Base-by-base conservation (phyloP, 2,113 vertebrate species). In the Rousettus leschenaultii region DNA sequence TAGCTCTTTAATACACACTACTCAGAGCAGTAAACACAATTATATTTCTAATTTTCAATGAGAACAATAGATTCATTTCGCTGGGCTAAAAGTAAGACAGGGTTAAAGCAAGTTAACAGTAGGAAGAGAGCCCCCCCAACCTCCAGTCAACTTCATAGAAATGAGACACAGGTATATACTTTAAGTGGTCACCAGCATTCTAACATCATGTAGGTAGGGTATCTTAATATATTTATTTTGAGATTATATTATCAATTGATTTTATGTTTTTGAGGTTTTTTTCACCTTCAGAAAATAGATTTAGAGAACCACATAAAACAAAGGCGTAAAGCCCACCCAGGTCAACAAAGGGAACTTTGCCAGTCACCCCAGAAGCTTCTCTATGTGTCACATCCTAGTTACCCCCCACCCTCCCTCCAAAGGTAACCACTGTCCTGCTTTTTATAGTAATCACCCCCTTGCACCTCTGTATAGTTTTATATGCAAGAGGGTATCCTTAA, bases 161-260 rank as follows among this genome's bases (percentile, higher is more conserved):
- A 24, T 38, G 13, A 96, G 35, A 68, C 3, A 77, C 30, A 55
- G 38, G 38, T n/a, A 55, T n/a, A 28, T 16, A 21, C 21, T 38
- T 55, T 26, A 45, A 28, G 11, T 73, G 33, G 22, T 9, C 66
- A 51, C 26, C 14, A 19, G 4, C 28, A 5, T 68, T 53, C 35
- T 61, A 40, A 22, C 1, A 15, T 38, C 45, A 86, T 16, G 4
- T 13, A 19, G 18, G 35, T 45, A 75, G 1, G 16, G 5, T 53
- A 43, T 61, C 86, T 85, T 89, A 57, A 87, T 51, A 28, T 79
- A 84, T 92, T 57, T 55, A 73, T 73, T 84, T 95, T 80, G 53
- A 91, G 14, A 63, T 28, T 88, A 43, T 68, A 66, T 83, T 85
- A 86, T 40, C 57, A 84, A 48, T 21, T 57, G 53, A 45, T 66